Evolutionary conservation across 2,797 vertebrate species (phyloP).

Genomic region (Remorina albescens): DNA sequence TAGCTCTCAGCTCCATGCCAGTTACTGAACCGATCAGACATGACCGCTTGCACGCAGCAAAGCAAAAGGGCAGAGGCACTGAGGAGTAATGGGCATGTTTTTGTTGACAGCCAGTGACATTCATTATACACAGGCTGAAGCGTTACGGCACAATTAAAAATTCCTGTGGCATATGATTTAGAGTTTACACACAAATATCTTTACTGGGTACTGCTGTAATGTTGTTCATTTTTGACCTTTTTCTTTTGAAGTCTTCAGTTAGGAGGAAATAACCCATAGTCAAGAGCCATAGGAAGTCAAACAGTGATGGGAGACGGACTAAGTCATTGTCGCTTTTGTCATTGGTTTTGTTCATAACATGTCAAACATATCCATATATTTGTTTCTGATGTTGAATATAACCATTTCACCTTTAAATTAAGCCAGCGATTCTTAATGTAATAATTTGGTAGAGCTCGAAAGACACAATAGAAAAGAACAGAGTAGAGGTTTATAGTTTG

Average conservation of each 20-base stretch:
- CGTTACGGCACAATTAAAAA: slow-evolving; percentile 20
- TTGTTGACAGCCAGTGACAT: slow-evolving; percentile 6
- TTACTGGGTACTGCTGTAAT: not conserved
- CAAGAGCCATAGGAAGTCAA: too few relatives aligned
- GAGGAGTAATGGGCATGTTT: not conserved
- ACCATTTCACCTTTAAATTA: not conserved
- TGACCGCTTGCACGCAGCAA: not conserved
- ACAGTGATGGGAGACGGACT: too few relatives aligned
- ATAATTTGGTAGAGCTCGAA: not conserved
- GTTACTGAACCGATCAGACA: not conserved
- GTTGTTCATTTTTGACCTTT: not conserved
- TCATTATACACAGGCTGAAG: slow-evolving; percentile 10
- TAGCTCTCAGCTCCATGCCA: not conserved
- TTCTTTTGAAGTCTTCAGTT: too few relatives aligned
- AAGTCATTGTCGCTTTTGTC: too few relatives aligned
- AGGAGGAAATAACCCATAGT: too few relatives aligned
- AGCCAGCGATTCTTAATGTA: not conserved
- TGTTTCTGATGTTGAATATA: too few relatives aligned
- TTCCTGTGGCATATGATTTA: not conserved
- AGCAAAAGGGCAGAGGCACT: not conserved
- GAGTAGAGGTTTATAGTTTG: too few relatives aligned
- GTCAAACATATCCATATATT: not conserved
- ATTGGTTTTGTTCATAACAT: not conserved
- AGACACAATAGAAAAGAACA: not conserved
- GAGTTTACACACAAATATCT: not conserved